A percentile compares a stretch with the other conserved stretches of the same genome.
Conservation (phyloP, 2,797 vertebrate genomes). For the Notamacropus eugenii region DNA sequence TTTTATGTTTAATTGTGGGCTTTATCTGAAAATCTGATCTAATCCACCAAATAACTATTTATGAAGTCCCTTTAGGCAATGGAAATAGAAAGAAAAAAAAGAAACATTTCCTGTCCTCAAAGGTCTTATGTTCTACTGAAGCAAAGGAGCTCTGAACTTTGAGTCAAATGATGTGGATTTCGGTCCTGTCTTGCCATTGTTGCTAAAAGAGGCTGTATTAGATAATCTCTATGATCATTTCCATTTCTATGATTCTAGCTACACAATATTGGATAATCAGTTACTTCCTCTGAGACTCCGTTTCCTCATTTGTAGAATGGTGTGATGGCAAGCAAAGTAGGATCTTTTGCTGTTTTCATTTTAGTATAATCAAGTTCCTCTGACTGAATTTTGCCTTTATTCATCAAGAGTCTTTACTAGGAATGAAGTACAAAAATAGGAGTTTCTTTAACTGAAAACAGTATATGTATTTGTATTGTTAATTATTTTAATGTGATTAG, state of each 20-base stretch:
- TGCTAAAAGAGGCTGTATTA: not conserved
- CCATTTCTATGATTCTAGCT: not conserved
- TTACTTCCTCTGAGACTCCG: not conserved
- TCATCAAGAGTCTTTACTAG: too few relatives aligned
- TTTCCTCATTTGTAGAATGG: too few relatives aligned
- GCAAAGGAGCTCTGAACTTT: not conserved
- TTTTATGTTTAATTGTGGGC: not conserved
- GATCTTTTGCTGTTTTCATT: too few relatives aligned
- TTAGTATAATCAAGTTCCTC: too few relatives aligned
- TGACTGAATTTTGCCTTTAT: too few relatives aligned
- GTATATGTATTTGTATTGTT: too few relatives aligned
- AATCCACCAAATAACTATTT: not conserved
- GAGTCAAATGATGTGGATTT: not conserved
- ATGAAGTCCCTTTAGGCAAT: not conserved
- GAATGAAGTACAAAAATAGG: too few relatives aligned
- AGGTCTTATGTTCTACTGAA: not conserved
- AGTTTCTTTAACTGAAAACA: too few relatives aligned
- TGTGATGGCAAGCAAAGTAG: too few relatives aligned
- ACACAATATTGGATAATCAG: not conserved
- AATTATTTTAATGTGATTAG: too few relatives aligned
- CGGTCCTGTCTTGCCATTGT: not conserved
- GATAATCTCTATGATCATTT: not conserved
- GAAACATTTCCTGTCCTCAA: not conserved
- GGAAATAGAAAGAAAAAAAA: not conserved
- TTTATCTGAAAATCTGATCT: not conserved